Base-by-base conservation (phyloP, 2,888 invertebrate species). In the Coleophora deauratella region DNA sequence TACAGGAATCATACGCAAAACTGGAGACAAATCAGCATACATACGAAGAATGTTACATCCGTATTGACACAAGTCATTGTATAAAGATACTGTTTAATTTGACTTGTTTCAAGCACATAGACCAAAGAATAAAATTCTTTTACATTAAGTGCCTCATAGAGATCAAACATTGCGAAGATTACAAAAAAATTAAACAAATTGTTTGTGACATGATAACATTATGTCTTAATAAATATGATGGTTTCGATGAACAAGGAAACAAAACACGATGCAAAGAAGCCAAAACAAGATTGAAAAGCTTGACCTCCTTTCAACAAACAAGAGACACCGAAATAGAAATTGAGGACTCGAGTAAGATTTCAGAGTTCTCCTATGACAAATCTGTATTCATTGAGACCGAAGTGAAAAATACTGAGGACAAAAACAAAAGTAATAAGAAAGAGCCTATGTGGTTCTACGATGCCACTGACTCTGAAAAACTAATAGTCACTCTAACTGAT, bases 401-500 rank as follows among this genome's bases (percentile, higher is more conserved):
- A 35, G 13, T 35, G 15, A 13, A 6, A 13, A 9, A n/a, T n/a
- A n/a, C n/a, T 35, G 14, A 35, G 14, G 15, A 39, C 8, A 8
- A 9, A 12, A 12, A 9, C 21, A 11, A 11, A 35, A n/a, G 9
- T 30, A 15, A 15, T 15, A 1, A 13, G 15, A 9, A 44, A 38
- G 27, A 9, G 35, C 40, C 40, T 15, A 37, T 35, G 42, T 44
- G 43, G 47, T 43, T 36, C 37, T 33, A 10, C 33, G 32, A 47
- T 9, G 35, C 34, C 32, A 31, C 43, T 33, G 45, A 43, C 13
- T 11, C 32, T 30, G 45, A 47, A 43, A 45, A 42, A n/a, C 9
- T 45, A 36, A 38, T 47, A 21, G 37, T 43, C 32, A 41, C 45
- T 40, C 38, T 47, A 9, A 42, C 39, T 15, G 45, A 45, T 32